Percentiles rank a stretch among this genome's conserved stretches.
These are phyloP conservation scores for Siphonodentalium dalli DNA, from an alignment of 2,888 invertebrate genomes.

Conservation along the genomic window DNA sequence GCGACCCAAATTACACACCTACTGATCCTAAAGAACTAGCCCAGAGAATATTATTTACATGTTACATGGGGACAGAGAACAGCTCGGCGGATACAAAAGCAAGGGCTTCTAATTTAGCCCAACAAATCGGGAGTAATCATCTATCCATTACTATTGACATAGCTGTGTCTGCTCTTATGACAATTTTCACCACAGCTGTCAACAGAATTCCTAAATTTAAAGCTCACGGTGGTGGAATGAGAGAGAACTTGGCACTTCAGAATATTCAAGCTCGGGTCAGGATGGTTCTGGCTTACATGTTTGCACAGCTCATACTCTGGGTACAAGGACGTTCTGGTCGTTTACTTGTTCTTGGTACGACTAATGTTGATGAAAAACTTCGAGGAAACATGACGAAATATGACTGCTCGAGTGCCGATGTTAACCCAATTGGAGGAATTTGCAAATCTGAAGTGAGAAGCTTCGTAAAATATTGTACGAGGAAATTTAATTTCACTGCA, in stretches of 20 bases:
- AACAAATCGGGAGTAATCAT: slow-evolving; percentile 87
- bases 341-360: slow-evolving; percentile 87
- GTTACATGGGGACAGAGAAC: slow-evolving; percentile 97
- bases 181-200: slow-evolving; percentile 80
- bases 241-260: slow-evolving; percentile 94
- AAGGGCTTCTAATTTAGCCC: slow-evolving; percentile 78
- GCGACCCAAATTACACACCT: slow-evolving; percentile 84
- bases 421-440: slow-evolving; percentile 98
- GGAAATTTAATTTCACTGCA: slow-evolving; percentile 66
- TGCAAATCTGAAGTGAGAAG: slow-evolving; percentile 86
- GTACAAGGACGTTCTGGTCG: slow-evolving; percentile 84
- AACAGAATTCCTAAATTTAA: slow-evolving; percentile 77
- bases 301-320: slow-evolving; percentile 95
- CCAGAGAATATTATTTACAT: slow-evolving; percentile 88
- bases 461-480: slow-evolving; percentile 66
- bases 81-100: slow-evolving; percentile 88
- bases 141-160: slow-evolving; percentile 72
- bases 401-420: slow-evolving; percentile 97
- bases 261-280: slow-evolving; percentile 95
- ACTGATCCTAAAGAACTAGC: slow-evolving; percentile 85
- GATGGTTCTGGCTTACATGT: slow-evolving; percentile 95
- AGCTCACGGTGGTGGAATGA: slow-evolving; percentile 82
- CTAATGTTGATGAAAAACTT: slow-evolving; percentile 95
- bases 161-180: slow-evolving; percentile 78
- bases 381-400: slow-evolving; percentile 98